These are phyloP conservation scores for Tachyglossus aculeatus DNA, from an alignment of 2,797 vertebrate species.

Conservation along the genomic window DNA sequence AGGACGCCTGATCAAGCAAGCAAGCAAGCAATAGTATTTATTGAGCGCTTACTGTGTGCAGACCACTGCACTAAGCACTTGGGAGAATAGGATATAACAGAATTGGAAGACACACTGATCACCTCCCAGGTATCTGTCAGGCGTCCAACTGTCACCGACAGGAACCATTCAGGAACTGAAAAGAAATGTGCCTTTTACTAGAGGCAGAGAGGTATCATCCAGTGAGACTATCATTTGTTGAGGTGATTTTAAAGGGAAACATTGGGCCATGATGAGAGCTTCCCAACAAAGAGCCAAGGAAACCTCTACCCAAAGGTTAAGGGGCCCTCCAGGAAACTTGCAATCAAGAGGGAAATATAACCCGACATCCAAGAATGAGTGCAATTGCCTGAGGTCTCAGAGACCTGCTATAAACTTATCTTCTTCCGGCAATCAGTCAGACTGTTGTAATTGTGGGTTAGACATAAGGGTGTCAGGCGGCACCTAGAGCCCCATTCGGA, in stretches of 20 bases:
- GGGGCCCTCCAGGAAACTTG: not conserved
- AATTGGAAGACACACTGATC: too few species aligned
- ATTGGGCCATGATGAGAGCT: not conserved
- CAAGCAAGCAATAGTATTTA: too few species aligned
- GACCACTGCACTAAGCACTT: too few species aligned
- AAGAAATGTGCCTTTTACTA: not conserved
- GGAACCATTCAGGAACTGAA: too few species aligned
- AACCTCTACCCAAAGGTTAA: not conserved
- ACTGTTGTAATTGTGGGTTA: not conserved
- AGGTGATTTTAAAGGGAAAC: conserved; percentile 13
- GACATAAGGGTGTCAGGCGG: not conserved
- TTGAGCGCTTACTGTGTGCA: too few species aligned
- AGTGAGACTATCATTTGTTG: not conserved
- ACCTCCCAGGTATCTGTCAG: too few species aligned
- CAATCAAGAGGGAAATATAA: conserved; percentile 3
- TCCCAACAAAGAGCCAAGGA: conserved; percentile 8
- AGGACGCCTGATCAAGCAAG: too few species aligned
- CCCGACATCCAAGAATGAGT: not conserved
- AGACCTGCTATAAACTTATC: not conserved
- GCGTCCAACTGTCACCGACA: too few species aligned
- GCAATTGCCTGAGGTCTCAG: not conserved
- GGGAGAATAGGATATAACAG: too few species aligned
- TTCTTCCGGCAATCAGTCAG: not conserved
- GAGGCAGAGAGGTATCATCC: too few species aligned
- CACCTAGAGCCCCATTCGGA: not conserved